phyloP scores from a whole-genome alignment of 2,888 invertebrate genomes.

The Spialia ferax region DNA sequence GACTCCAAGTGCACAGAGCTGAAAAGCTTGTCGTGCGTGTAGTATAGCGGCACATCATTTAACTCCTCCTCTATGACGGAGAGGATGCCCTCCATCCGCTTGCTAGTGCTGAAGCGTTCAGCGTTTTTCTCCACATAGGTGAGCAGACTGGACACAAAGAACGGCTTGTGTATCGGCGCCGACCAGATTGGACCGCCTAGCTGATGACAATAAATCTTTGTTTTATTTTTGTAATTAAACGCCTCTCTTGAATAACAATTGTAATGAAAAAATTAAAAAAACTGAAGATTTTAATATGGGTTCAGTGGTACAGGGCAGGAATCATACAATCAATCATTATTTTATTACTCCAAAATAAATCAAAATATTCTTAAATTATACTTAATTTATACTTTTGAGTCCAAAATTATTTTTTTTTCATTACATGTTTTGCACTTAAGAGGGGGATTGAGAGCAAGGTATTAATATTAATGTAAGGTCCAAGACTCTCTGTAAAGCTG shows the following conservation, averaged over 20 bases:
- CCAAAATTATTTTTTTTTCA: too few relatives aligned
- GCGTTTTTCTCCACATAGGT: slow-evolving; percentile 71
- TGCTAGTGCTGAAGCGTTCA: slow-evolving; percentile 88
- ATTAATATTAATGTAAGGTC: too few relatives aligned
- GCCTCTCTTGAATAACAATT: background rate
- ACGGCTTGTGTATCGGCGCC: slow-evolving; percentile 92
- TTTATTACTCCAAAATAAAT: too few relatives aligned
- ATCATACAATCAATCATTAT: too few relatives aligned
- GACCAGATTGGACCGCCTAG: slow-evolving; percentile 98
- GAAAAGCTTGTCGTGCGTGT: slow-evolving; percentile 92
- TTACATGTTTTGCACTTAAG: too few relatives aligned
- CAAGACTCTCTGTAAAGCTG: too few relatives aligned
- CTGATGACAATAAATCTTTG: slow-evolving; percentile 68
- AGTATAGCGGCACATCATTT: slow-evolving; percentile 94
- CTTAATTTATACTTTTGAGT: too few relatives aligned
- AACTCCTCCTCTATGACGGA: slow-evolving; percentile 94
- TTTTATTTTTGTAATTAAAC: background rate
- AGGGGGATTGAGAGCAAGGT: too few relatives aligned
- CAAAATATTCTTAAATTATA: too few relatives aligned
- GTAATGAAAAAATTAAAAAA: too few relatives aligned
- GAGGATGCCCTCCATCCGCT: slow-evolving; percentile 93
- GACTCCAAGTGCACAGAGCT: slow-evolving; percentile 90
- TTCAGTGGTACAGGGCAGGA: too few relatives aligned
- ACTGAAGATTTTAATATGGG: too few relatives aligned
- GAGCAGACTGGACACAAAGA: slow-evolving; percentile 91